Evolutionary conservation across 2,888 invertebrate genomes (phyloP).

Genomic region (Metacarcinus magister): DNA sequence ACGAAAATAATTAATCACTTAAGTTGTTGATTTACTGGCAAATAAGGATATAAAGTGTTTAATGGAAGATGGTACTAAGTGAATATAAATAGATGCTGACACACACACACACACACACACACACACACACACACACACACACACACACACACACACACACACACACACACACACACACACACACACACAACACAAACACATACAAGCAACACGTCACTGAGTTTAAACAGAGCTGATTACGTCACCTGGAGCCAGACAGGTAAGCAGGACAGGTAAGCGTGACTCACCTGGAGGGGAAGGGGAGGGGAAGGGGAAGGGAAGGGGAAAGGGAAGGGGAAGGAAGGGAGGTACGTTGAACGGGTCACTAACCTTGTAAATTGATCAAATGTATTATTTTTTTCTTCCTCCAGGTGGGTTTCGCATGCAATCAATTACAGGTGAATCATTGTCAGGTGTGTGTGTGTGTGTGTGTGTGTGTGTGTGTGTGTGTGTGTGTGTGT

Average conservation of each 20-base stretch:
- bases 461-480: constrained; percentile 53
- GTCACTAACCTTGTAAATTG: too few species aligned
- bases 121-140: too few species aligned
- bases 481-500: constrained; percentile 53
- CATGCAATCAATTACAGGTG: too few species aligned
- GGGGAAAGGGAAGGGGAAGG: background rate
- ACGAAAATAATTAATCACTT: too few species aligned
- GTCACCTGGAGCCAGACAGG: background rate
- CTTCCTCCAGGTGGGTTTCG: too few species aligned
- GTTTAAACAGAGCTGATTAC: background rate
- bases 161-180: background rate
- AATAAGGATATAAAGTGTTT: too few species aligned
- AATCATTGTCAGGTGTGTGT: constrained; percentile 32
- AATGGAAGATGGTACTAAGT: too few species aligned
- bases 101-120: too few species aligned
- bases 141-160: background rate
- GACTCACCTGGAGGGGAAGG: background rate
- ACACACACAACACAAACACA: background rate
- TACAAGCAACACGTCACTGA: too few species aligned
- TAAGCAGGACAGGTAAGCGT: background rate
- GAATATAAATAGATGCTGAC: too few species aligned
- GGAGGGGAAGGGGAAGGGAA: background rate
- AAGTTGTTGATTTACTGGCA: too few species aligned
- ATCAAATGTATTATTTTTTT: too few species aligned
- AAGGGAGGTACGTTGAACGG: background rate